These are phyloP conservation scores for Cotesia congregata DNA, from an alignment of 2,888 invertebrate genomes.

Conservation along the genomic window DNA sequence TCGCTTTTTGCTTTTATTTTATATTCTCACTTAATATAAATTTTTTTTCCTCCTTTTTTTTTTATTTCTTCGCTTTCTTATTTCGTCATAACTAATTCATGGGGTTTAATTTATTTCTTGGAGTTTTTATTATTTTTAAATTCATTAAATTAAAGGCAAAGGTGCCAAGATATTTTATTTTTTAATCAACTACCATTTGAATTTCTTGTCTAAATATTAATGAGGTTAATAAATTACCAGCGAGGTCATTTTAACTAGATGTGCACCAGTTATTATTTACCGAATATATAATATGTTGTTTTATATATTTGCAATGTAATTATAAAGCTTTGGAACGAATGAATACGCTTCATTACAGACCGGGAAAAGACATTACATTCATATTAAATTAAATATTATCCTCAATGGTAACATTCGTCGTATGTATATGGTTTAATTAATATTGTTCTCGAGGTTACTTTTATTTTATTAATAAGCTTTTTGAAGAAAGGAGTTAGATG, in stretches of 20 bases:
- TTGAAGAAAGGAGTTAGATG: background rate
- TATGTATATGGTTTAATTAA: conserved; percentile 6
- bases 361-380: conserved; percentile 73
- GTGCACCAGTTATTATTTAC: background rate
- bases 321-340: conserved; percentile 76
- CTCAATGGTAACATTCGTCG: conserved; percentile 33
- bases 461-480: background rate
- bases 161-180: background rate
- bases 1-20: background rate
- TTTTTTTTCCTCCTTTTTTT: background rate
- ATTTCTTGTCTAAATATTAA: background rate
- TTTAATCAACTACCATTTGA: background rate
- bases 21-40: background rate
- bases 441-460: background rate
- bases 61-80: background rate
- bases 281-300: conserved; percentile 9
- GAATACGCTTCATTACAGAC: conserved; percentile 75
- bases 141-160: background rate
- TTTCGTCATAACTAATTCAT: background rate
- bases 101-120: background rate
- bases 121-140: background rate
- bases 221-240: background rate
- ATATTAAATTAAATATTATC: conserved; percentile 61
- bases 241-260: background rate
- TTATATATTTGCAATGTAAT: conserved; percentile 64